phyloP scores from a whole-genome alignment of 2,113 vertebrate species.

The Malaclemys terrapin region DNA sequence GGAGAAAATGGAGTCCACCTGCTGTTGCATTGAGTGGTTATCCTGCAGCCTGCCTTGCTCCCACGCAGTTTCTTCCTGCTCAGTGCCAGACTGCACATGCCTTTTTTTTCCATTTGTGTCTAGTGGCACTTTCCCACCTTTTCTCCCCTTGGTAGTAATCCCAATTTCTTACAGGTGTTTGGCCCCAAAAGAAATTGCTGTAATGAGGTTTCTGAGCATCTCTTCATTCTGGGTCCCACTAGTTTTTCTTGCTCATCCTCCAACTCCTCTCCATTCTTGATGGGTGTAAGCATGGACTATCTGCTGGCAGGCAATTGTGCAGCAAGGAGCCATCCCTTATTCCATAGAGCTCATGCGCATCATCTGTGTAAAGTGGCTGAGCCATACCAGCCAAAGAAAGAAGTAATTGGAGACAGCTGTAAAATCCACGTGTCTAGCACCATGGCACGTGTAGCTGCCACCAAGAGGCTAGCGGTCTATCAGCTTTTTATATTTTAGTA shows the following conservation, averaged over 20 bases:
- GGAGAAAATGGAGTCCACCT: not conserved
- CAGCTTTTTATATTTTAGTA: conserved; percentile 10
- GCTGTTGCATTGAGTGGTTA: not conserved
- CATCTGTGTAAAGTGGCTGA: not conserved
- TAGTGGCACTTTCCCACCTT: not conserved
- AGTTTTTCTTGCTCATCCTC: not conserved
- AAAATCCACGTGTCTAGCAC: not conserved
- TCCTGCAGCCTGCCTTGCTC: not conserved
- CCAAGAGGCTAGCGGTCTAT: not conserved
- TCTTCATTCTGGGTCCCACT: not conserved
- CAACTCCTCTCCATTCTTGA: not conserved
- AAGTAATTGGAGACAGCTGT: not conserved
- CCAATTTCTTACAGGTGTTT: not conserved
- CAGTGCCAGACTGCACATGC: not conserved
- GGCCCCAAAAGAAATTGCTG: not conserved
- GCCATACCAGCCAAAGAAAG: not conserved
- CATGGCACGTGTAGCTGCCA: not conserved
- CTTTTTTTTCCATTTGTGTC: not conserved
- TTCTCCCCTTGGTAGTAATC: not conserved
- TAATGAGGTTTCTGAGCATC: not conserved
- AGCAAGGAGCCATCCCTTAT: not conserved
- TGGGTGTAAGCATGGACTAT: not conserved
- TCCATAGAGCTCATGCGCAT: not conserved
- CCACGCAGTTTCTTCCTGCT: not conserved
- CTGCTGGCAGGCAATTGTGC: not conserved